phyloP scores from a whole-genome alignment of 1,140 invertebrate species.

The Cotesia chilonis region DNA sequence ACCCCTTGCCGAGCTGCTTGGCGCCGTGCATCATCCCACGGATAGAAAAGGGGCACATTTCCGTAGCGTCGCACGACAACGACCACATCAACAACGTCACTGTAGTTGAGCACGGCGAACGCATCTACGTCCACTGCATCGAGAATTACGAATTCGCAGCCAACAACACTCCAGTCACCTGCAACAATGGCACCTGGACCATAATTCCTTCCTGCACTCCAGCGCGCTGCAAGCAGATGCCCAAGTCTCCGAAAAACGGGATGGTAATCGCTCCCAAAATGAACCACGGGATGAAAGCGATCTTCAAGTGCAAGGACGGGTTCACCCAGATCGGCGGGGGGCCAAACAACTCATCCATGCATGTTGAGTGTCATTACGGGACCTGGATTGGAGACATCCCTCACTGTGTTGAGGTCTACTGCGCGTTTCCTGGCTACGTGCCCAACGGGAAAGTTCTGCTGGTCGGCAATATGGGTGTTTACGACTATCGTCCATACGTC shows the following conservation, averaged over 20 bases:
- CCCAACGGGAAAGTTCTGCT: conserved; percentile 90
- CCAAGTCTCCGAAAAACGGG: conserved; percentile 86
- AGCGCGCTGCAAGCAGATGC: conserved; percentile 88
- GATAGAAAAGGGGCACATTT: conserved; percentile 83
- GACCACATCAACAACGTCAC: conserved; percentile 65
- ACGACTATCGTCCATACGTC: conserved; percentile 96
- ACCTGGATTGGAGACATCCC: conserved; percentile 91
- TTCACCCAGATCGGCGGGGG: conserved; percentile 78
- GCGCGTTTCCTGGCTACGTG: conserved; percentile 92
- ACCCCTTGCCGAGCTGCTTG: conserved; percentile 88
- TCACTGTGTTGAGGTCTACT: conserved; percentile 89
- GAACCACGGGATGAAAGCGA: conserved; percentile 91
- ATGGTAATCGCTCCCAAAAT: conserved; percentile 96
- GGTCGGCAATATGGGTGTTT: conserved; percentile 96
- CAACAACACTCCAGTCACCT: conserved; percentile 78
- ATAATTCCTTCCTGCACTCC: conserved; percentile 91
- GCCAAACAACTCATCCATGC: conserved; percentile 60
- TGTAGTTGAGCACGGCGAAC: conserved; percentile 84
- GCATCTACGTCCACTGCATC: conserved; percentile 86
- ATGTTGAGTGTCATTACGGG: conserved; percentile 88
- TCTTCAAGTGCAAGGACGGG: conserved; percentile 92
- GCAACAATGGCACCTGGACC: conserved; percentile 96
- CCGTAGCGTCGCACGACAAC: conserved; percentile 60
- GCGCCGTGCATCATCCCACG: conserved; percentile 92
- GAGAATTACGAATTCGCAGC: conserved; percentile 87